phyloP scores from a whole-genome alignment of 1,140 invertebrate species.

The Ceratitis capitata region DNA sequence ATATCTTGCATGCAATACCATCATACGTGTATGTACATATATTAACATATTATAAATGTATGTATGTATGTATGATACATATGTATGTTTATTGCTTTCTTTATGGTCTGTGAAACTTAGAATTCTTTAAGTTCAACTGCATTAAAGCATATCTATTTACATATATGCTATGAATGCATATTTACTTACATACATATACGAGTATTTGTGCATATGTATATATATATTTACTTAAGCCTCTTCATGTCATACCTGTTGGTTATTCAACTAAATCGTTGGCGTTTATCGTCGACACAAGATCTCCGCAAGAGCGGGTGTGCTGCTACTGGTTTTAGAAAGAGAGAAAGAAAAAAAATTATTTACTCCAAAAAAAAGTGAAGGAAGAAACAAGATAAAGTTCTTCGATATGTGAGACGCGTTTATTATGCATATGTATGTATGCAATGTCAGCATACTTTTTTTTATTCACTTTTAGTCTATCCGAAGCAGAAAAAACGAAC shows the following conservation, averaged over 20 bases:
- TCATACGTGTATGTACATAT: neutral
- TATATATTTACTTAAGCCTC: neutral
- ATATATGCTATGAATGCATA: neutral
- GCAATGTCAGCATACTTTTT: neutral
- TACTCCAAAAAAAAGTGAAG: neutral
- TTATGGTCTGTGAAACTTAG: neutral
- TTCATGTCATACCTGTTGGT: neutral
- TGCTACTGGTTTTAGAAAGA: neutral
- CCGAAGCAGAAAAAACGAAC: no score
- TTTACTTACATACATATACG: neutral
- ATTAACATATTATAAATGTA: no score
- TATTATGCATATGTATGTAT: neutral
- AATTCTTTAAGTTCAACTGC: constrained; percentile 6
- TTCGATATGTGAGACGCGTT: neutral
- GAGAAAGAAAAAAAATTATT: neutral
- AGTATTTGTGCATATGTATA: neutral
- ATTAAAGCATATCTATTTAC: neutral
- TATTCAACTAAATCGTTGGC: neutral
- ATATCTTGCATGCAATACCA: neutral
- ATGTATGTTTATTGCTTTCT: no score
- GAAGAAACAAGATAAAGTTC: neutral
- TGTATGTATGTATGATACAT: no score
- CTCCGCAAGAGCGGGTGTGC: neutral
- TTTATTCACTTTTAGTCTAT: neutral
- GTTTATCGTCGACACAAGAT: neutral